Conservation (phyloP, 1,140 invertebrate species). For the Drosophila ambigua region DNA sequence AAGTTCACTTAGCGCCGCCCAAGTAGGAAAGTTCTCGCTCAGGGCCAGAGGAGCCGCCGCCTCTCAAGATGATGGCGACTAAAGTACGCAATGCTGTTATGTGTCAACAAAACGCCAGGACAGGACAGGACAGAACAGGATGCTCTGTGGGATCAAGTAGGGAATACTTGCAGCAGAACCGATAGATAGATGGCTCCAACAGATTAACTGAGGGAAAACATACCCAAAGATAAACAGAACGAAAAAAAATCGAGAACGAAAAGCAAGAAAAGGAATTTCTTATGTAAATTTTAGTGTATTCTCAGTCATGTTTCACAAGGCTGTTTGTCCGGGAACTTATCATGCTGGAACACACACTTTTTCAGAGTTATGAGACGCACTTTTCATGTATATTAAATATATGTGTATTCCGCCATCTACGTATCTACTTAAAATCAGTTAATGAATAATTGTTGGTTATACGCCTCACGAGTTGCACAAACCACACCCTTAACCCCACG, state of each 20-base stretch:
- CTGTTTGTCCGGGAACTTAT: too few species aligned
- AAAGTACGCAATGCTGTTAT: conserved; percentile 58
- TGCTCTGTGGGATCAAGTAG: conserved; percentile 34
- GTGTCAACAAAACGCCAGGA: conserved; percentile 55
- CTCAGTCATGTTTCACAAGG: too few species aligned
- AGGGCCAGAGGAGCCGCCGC: not conserved
- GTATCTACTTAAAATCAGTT: too few species aligned
- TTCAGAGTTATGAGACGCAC: too few species aligned
- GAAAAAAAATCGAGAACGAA: conserved; percentile 1
- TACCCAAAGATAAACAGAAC: conserved; percentile 29
- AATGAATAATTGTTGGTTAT: too few species aligned
- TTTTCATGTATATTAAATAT: too few species aligned
- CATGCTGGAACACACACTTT: too few species aligned
- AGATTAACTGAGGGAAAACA: conserved; percentile 35
- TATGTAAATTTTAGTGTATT: not conserved
- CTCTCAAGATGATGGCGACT: conserved; percentile 36
- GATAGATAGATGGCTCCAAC: conserved; percentile 4
- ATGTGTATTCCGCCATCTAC: too few species aligned
- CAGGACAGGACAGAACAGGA: too few species aligned
- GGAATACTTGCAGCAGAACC: conserved; percentile 40
- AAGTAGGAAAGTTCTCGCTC: not conserved
- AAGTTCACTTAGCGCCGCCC: not conserved
- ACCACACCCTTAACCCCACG: too few species aligned
- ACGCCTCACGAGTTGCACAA: too few species aligned
- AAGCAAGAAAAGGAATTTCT: conserved; percentile 5